phyloP scores from a whole-genome alignment of 2,888 invertebrate species.

The Yponomeuta sedellus region DNA sequence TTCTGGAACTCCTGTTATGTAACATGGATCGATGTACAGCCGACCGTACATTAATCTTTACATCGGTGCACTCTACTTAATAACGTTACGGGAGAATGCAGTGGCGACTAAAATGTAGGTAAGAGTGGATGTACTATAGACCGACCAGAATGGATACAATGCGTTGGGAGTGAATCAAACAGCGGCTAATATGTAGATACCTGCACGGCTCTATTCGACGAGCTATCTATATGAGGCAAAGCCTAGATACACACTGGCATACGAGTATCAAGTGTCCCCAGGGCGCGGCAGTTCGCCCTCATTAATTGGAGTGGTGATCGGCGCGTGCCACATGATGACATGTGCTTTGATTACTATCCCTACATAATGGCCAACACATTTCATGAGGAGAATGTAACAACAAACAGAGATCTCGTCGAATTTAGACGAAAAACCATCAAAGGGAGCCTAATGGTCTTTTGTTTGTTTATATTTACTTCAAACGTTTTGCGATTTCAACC shows the following conservation, averaged over 20 bases:
- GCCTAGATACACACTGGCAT: background rate
- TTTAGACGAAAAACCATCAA: no score
- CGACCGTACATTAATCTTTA: no score
- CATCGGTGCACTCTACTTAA: no score
- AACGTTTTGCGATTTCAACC: no score
- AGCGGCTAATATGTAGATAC: background rate
- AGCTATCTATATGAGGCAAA: background rate
- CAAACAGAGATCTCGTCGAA: background rate
- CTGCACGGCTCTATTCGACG: conserved; percentile 11
- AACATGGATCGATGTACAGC: background rate
- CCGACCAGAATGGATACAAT: background rate
- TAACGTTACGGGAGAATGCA: no score
- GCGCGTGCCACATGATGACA: conserved; percentile 37
- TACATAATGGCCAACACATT: conserved; percentile 44
- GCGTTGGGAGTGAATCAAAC: conserved; percentile 13
- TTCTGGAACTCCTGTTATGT: background rate
- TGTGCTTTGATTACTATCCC: conserved; percentile 56
- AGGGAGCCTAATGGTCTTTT: no score
- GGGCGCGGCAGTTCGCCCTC: conserved; percentile 21
- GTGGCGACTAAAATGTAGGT: no score
- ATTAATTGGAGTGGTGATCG: conserved; percentile 42
- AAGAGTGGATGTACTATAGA: background rate
- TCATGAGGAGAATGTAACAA: conserved; percentile 31
- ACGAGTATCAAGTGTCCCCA: conserved; percentile 17
- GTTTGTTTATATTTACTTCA: no score